Conservation (phyloP, 2,797 vertebrate species). For the Carapus acus region DNA sequence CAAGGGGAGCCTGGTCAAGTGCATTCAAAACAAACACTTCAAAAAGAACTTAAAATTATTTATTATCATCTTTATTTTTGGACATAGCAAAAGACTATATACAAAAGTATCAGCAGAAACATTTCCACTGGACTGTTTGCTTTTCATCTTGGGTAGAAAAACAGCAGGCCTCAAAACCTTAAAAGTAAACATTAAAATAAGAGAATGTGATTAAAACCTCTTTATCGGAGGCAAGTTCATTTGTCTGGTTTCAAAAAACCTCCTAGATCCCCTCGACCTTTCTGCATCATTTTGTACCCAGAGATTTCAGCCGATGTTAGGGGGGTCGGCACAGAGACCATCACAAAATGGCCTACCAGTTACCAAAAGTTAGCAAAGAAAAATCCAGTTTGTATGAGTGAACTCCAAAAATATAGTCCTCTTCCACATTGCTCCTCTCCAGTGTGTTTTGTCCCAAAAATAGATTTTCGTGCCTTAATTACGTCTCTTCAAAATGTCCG, state of each 20-base stretch:
- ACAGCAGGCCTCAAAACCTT: slow-evolving; percentile 51
- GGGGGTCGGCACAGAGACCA: slow-evolving; percentile 16
- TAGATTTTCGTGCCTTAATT: slow-evolving; percentile 33
- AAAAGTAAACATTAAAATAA: slow-evolving; percentile 46
- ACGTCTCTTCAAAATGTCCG: slow-evolving; percentile 18
- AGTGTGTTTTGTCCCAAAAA: slow-evolving; percentile 44
- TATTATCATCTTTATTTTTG: slow-evolving; percentile 92
- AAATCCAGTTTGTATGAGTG: slow-evolving; percentile 33
- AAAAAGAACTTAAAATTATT: slow-evolving; percentile 73
- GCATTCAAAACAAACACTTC: slow-evolving; percentile 52
- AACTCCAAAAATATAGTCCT: slow-evolving; percentile 59
- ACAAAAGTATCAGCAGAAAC: slow-evolving; percentile 88
- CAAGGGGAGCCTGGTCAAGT: slow-evolving; percentile 44
- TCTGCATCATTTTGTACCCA: slow-evolving; percentile 26
- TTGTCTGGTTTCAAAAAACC: slow-evolving; percentile 33
- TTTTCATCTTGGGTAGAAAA: slow-evolving; percentile 67
- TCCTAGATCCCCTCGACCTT: slow-evolving; percentile 3
- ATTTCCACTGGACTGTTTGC: slow-evolving; percentile 63
- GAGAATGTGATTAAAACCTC: slow-evolving; percentile 52
- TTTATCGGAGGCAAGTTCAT: slow-evolving; percentile 34
- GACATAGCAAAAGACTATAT: slow-evolving; percentile 86
- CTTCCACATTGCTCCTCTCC: slow-evolving; percentile 27
- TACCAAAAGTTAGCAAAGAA: slow-evolving; percentile 25
- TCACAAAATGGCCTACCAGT: slow-evolving; percentile 29
- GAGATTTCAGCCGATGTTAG: slow-evolving; percentile 22